Base-by-base conservation (phyloP, 1,140 invertebrate species). In the Lasaia peninsularis region DNA sequence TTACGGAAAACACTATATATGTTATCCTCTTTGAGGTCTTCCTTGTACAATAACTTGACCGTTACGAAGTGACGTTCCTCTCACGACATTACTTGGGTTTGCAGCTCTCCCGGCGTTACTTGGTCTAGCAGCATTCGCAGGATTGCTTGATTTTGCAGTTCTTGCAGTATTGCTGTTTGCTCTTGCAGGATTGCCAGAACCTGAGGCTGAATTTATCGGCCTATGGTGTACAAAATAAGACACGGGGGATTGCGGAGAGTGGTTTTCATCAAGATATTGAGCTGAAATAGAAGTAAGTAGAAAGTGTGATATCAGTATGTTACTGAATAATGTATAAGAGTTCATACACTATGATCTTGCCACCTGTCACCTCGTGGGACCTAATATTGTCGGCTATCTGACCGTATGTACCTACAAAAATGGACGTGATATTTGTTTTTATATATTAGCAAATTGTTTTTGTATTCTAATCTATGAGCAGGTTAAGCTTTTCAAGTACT, bases 201-300 rank as follows among this genome's bases (percentile, higher is more conserved):
- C 21, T 8, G 14, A 10, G 2, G 52, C 52, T 6, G 52, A 53
- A n/a, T 53, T 53, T 7, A 10, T 14, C 1, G 32, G 32, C 20
- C 33, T 53, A 8, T 53, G 32, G 20, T 53, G 52, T 6, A 53
- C 52, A 18, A 53, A 53, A 33, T 12, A 53, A 10, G 52, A 53
- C 14, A 53, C 18, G n/a, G 52, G 52, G 11, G 52, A 37, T 24
- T 33, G 18, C n/a, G 33, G 32, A 12, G 11, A 16, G 37, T 53
- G 52, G 1, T 12, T 33, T 5, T 12, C 16, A 35, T 21, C 18
- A 2, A 35, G 16, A 24, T 53, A 18, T 37, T 53, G 52, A 24
- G 52, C 52, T 53, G 20, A 10, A 35, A 35, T 21, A 28, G 37
- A n/a, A 40, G 18, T 40, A 40, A 12, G 37, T 37, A 0, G 14